Conservation (phyloP, 2,797 vertebrate genomes). For the Gouania willdenowi region DNA sequence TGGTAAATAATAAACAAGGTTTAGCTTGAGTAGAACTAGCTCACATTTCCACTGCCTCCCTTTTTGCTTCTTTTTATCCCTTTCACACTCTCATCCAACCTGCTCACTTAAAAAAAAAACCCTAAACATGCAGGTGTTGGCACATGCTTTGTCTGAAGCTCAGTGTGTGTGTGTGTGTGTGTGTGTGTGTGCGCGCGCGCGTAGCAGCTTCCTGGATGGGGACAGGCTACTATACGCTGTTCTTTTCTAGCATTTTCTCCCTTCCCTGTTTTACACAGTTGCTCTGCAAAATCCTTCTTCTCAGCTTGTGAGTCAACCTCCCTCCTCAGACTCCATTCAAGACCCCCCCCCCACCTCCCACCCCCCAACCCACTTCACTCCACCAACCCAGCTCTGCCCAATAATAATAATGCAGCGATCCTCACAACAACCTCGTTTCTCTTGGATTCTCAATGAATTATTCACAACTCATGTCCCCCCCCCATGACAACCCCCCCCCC, state of each 20-base stretch:
- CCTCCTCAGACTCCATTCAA: neutral
- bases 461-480: slow-evolving; percentile 41
- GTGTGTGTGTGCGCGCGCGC: too few species aligned
- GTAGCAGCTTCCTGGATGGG: slow-evolving; percentile 41
- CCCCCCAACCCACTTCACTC: neutral
- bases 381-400: slow-evolving; percentile 17
- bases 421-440: slow-evolving; percentile 19
- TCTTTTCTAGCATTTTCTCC: slow-evolving; percentile 62
- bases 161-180: too few species aligned
- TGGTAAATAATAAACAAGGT: too few species aligned
- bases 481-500: slow-evolving; percentile 15
- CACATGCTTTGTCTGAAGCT: too few species aligned
- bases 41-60: too few species aligned
- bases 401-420: slow-evolving; percentile 30
- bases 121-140: too few species aligned
- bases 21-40: too few species aligned
- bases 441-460: slow-evolving; percentile 43
- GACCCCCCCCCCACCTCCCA: neutral
- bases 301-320: slow-evolving; percentile 53
- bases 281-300: slow-evolving; percentile 58
- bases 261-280: slow-evolving; percentile 10
- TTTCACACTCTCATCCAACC: too few species aligned
- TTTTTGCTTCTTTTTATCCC: too few species aligned
- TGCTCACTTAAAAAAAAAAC: too few species aligned
- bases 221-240: slow-evolving; percentile 24